phyloP scores from a whole-genome alignment of 2,113 vertebrate genomes.

The Coryphaenoides rupestris region DNA sequence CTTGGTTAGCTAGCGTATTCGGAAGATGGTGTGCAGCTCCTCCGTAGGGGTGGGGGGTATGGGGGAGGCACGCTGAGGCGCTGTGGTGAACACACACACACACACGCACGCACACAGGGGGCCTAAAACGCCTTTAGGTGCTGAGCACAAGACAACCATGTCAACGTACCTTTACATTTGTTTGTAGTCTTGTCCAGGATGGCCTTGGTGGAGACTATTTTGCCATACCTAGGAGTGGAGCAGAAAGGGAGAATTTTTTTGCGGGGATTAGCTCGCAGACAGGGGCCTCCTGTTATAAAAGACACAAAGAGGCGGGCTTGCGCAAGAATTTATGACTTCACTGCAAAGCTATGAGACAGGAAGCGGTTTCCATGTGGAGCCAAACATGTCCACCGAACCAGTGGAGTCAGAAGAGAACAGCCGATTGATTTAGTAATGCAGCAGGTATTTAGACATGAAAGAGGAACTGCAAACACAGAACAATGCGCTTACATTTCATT shows the following conservation, averaged over 20 bases:
- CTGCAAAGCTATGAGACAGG: conserved; percentile 62
- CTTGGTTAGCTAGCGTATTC: too few relatives aligned
- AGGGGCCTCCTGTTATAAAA: conserved; percentile 55
- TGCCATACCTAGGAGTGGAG: conserved; percentile 85
- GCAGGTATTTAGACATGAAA: too few relatives aligned
- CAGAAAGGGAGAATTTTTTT: conserved; percentile 56
- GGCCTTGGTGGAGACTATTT: conserved; percentile 98
- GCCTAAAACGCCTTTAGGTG: too few relatives aligned
- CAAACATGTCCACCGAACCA: conserved; percentile 45
- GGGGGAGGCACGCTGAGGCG: too few relatives aligned
- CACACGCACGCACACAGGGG: too few relatives aligned
- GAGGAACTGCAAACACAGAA: too few relatives aligned
- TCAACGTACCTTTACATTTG: conserved; percentile 92
- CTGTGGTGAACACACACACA: too few relatives aligned
- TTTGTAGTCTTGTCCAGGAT: conserved; percentile 99
- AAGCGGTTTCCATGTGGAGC: conserved; percentile 63
- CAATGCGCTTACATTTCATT: too few relatives aligned
- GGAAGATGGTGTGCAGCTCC: too few relatives aligned
- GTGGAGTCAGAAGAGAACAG: conserved; percentile 40
- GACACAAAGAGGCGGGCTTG: conserved; percentile 50
- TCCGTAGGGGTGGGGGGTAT: too few relatives aligned
- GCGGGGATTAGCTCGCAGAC: conserved; percentile 47
- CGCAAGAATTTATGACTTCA: conserved; percentile 71
- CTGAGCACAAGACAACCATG: too few relatives aligned
- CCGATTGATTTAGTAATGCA: too few relatives aligned